Percentiles rank a stretch among this genome's conserved stretches.
These are phyloP conservation scores for Drosophila kurseongensis DNA, from an alignment of 1,140 invertebrate genomes.

Conservation along the genomic window DNA sequence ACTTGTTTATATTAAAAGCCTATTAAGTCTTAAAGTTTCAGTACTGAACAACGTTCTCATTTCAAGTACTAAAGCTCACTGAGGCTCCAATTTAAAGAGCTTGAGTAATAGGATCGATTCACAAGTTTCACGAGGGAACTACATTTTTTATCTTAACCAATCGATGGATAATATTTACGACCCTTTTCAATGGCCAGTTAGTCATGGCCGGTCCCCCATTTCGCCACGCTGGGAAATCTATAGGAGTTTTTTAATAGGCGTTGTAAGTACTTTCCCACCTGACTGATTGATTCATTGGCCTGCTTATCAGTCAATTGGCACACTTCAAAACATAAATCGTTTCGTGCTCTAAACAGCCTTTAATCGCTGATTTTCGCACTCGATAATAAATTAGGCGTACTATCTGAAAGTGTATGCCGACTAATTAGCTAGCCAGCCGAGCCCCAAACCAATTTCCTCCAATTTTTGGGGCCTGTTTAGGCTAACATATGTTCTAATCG, in stretches of 20 bases:
- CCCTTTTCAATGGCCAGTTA: conserved; percentile 25
- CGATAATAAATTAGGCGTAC: conserved; percentile 48
- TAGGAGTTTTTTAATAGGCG: not conserved
- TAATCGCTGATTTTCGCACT: conserved; percentile 69
- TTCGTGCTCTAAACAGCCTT: conserved; percentile 34
- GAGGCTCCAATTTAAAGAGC: not conserved
- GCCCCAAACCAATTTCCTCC: not conserved
- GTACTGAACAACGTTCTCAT: conserved; percentile 1
- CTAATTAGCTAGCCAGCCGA: conserved; percentile 25
- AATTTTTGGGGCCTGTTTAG: conserved; percentile 14
- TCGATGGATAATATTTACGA: conserved; percentile 37
- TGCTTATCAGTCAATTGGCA: conserved; percentile 62
- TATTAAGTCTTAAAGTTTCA: not conserved
- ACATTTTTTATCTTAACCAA: conserved; percentile 22
- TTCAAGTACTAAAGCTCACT: conserved; percentile 9
- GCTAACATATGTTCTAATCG: conserved; percentile 58
- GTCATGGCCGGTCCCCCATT: conserved; percentile 41
- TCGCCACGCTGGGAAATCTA: conserved; percentile 31
- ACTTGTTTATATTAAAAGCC: not conserved
- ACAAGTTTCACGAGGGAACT: conserved; percentile 17
- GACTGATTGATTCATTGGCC: conserved; percentile 32
- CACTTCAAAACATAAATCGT: conserved; percentile 67
- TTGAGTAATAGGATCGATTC: not conserved
- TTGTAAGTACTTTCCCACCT: conserved; percentile 43
- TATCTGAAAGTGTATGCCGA: conserved; percentile 14